phyloP scores from a whole-genome alignment of 2,888 invertebrate genomes.

The Polymixis flavicincta region DNA sequence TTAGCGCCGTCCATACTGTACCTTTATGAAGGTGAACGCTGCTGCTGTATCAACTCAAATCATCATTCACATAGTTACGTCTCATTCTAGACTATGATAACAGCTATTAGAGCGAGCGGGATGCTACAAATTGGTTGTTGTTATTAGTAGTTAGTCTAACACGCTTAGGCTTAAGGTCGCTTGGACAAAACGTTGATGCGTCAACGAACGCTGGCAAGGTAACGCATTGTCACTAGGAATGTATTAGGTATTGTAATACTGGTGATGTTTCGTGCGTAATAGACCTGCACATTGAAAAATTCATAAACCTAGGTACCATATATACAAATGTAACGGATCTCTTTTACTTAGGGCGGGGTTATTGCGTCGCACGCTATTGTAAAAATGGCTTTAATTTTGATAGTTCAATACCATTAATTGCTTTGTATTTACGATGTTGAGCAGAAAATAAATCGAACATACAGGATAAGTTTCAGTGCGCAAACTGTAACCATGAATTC shows the following conservation, averaged over 20 bases:
- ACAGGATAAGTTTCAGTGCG: no score
- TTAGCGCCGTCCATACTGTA: conserved; percentile 87
- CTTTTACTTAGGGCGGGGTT: conserved; percentile 28
- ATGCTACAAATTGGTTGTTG: conserved; percentile 82
- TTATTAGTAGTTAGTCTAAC: conserved; percentile 84
- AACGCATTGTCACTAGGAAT: conserved; percentile 88
- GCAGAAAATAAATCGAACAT: no score
- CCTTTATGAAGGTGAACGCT: conserved; percentile 87
- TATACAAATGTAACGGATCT: conserved; percentile 75
- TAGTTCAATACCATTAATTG: no score
- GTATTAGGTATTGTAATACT: conserved; percentile 84
- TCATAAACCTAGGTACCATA: conserved; percentile 71
- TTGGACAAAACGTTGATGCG: conserved; percentile 89
- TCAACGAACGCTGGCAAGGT: conserved; percentile 90
- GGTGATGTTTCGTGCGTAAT: conserved; percentile 73
- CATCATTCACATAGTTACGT: conserved; percentile 78
- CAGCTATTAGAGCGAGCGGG: conserved; percentile 80
- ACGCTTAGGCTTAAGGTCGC: conserved; percentile 87
- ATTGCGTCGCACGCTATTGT: no score
- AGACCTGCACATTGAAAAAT: conserved; percentile 71
- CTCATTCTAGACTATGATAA: conserved; percentile 76
- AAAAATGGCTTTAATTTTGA: no score
- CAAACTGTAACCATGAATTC: no score
- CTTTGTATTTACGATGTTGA: no score
- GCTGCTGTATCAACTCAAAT: conserved; percentile 76